Evolutionary conservation across 2,113 vertebrate genomes (phyloP).

Genomic region (Chaetorhynchus papuensis): DNA sequence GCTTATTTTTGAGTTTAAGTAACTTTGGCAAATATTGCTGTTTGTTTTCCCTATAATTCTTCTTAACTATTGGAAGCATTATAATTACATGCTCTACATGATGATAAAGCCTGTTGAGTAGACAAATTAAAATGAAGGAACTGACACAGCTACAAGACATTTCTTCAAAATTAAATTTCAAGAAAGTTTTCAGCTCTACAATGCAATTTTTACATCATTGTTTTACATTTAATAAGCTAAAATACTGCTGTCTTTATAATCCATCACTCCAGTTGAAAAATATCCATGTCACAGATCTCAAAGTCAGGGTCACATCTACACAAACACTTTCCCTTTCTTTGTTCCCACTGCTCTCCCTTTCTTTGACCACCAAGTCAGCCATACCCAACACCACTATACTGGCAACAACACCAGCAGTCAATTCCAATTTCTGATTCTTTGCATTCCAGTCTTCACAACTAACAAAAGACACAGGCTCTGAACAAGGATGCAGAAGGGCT

Average conservation of each 20-base stretch:
- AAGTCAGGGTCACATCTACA: neutral
- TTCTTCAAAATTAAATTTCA: neutral
- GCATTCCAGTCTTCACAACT: neutral
- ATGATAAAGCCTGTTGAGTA: neutral
- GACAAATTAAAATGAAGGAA: neutral
- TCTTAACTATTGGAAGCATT: neutral
- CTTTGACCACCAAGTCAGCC: neutral
- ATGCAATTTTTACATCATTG: neutral
- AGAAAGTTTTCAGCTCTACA: neutral
- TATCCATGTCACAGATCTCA: accelerated
- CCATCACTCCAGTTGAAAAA: neutral
- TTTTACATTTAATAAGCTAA: neutral
- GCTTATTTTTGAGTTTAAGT: neutral
- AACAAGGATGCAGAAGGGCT: neutral
- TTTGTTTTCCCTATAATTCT: neutral
- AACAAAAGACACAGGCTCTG: neutral
- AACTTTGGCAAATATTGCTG: neutral
- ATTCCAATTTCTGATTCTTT: neutral
- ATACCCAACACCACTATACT: neutral
- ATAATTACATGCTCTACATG: neutral
- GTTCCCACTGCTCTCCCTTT: neutral
- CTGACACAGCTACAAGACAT: neutral
- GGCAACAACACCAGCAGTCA: neutral
- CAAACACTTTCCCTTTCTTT: neutral
- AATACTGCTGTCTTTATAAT: neutral